Percentiles rank a stretch among this genome's conserved stretches.
Conservation (phyloP, 2,797 vertebrate genomes). For the Adrianichthys oophorus region DNA sequence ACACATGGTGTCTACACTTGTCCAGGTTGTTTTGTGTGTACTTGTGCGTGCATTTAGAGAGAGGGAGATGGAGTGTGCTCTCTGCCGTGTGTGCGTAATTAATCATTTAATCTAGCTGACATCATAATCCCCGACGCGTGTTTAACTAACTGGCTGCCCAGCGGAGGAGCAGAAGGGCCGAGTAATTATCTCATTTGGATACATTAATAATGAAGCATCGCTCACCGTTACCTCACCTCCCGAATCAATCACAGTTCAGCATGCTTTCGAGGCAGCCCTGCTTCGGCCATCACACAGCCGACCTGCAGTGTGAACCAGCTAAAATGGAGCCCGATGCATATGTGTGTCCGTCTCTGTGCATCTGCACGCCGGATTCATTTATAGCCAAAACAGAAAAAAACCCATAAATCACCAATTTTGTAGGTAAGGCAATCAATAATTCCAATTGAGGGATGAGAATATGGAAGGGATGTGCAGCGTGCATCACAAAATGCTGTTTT, state of each 20-base stretch:
- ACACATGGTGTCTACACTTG: slow-evolving; percentile 14
- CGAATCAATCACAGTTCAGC: slow-evolving; percentile 53
- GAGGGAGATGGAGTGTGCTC: slow-evolving; percentile 39
- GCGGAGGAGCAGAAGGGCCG: slow-evolving; percentile 58
- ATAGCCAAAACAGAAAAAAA: slow-evolving; percentile 28
- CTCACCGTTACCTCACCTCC: slow-evolving; percentile 50
- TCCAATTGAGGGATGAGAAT: slow-evolving; percentile 41
- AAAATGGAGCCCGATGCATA: slow-evolving; percentile 63
- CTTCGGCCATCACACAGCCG: slow-evolving; percentile 67
- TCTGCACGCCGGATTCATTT: slow-evolving; percentile 27
- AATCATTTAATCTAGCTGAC: slow-evolving; percentile 77
- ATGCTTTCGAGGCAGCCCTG: slow-evolving; percentile 19
- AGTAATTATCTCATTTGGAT: slow-evolving; percentile 78
- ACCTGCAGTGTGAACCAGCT: slow-evolving; percentile 50
- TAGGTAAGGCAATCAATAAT: slow-evolving; percentile 57
- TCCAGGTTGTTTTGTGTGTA: slow-evolving; percentile 26
- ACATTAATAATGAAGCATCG: slow-evolving; percentile 69
- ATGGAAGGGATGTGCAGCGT: slow-evolving; percentile 35
- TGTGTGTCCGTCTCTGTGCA: slow-evolving; percentile 23
- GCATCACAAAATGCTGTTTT: slow-evolving; percentile 32
- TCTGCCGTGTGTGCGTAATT: slow-evolving; percentile 57
- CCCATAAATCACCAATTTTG: slow-evolving; percentile 50
- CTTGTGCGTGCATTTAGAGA: slow-evolving; percentile 31
- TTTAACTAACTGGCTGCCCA: slow-evolving; percentile 75
- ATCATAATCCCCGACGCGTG: slow-evolving; percentile 76